Evolutionary conservation across 2,113 vertebrate genomes (phyloP).

Genomic region (Gorsachius goisagi): DNA sequence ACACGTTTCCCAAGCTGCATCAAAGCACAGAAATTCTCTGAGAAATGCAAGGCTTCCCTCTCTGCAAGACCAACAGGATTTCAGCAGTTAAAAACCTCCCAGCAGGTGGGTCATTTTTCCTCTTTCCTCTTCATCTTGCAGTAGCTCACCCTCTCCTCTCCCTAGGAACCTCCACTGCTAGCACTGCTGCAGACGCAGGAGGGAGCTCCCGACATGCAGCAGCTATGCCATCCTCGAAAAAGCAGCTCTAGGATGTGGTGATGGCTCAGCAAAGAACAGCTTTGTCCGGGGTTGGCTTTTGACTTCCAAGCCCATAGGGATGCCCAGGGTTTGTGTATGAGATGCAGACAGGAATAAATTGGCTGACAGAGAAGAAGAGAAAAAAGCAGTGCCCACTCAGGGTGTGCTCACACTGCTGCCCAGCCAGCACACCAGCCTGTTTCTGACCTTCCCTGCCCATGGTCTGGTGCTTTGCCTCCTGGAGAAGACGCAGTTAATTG

Average conservation of each 20-base stretch:
- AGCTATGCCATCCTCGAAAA: background rate
- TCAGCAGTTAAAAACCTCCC: background rate
- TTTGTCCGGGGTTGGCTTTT: background rate
- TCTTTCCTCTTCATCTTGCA: background rate
- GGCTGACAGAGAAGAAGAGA: background rate
- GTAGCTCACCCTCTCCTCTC: background rate
- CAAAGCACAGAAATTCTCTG: background rate
- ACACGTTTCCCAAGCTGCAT: background rate
- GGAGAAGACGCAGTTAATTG: accelerated
- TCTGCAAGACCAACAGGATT: background rate
- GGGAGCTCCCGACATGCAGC: background rate
- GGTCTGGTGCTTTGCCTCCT: background rate
- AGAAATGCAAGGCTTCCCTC: background rate
- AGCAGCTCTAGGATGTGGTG: accelerated
- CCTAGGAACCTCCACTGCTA: background rate
- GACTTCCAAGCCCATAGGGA: background rate
- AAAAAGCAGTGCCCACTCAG: background rate
- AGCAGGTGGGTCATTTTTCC: background rate
- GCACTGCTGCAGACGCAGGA: background rate
- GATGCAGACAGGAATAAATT: background rate
- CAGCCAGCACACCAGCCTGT: background rate
- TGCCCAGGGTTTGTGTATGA: background rate
- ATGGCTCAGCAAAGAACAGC: background rate
- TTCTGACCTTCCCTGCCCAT: background rate
- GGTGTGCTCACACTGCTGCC: background rate